A percentile compares a stretch with the other conserved stretches of the same genome.
Conservation (phyloP, 2,888 invertebrate genomes). For the Drosophila neotestacea region DNA sequence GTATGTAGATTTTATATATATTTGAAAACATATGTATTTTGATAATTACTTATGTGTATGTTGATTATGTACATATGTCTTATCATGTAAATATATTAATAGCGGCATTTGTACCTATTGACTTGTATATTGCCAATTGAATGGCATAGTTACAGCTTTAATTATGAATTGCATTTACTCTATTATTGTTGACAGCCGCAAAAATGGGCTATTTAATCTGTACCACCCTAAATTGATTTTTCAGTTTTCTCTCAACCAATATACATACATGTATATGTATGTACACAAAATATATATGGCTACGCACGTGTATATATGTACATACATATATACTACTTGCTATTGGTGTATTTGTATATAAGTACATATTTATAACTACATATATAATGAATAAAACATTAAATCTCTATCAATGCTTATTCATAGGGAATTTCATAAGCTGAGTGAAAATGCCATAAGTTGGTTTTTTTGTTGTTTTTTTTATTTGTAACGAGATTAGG, state of each 20-base stretch:
- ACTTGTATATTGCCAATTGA: not conserved
- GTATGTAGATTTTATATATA: conserved; percentile 2
- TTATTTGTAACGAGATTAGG: conserved; percentile 62
- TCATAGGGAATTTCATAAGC: conserved; percentile 34
- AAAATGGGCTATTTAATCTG: not conserved
- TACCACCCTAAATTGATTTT: conserved; percentile 26
- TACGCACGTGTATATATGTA: not conserved
- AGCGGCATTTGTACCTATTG: conserved; percentile 7
- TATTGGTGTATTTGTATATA: not conserved
- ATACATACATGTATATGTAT: conserved; percentile 13
- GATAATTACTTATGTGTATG: conserved; percentile 7
- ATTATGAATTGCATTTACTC: not conserved
- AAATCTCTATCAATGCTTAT: not conserved
- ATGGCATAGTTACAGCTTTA: not conserved
- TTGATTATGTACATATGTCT: conserved; percentile 8
- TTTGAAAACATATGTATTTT: conserved; percentile 14
- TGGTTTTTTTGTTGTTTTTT: conserved; percentile 38
- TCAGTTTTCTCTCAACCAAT: conserved; percentile 1
- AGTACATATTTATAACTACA: not conserved
- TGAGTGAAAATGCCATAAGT: conserved; percentile 32
- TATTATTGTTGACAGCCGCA: not conserved
- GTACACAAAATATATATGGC: not conserved
- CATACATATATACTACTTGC: not conserved
- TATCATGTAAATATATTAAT: not conserved
- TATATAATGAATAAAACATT: conserved; percentile 6